A percentile compares a stretch with the other conserved stretches of the same genome.
These are phyloP conservation scores for Passer montanus DNA, from an alignment of 2,113 vertebrate genomes.

Conservation along the genomic window DNA sequence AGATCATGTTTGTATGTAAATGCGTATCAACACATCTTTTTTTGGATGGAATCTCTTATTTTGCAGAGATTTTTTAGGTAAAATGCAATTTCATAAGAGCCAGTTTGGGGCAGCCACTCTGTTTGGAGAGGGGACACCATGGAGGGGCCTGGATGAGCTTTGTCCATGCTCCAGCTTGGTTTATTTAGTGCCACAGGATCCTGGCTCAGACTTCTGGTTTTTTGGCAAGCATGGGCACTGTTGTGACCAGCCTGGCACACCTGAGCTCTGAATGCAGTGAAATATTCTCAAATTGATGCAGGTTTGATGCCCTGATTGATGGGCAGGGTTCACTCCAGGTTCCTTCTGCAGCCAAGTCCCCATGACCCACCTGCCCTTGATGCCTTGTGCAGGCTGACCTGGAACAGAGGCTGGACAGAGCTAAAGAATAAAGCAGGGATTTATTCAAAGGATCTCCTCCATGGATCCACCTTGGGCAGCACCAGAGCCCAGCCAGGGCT, in stretches of 20 bases:
- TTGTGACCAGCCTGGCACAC: neutral
- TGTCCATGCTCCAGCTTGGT: neutral
- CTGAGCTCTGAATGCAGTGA: neutral
- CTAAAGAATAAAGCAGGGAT: no score
- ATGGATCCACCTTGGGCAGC: no score
- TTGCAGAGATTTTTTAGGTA: neutral
- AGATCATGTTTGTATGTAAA: rapidly evolving
- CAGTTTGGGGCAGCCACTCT: neutral
- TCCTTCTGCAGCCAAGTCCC: neutral
- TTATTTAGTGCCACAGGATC: no score
- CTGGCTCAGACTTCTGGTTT: neutral
- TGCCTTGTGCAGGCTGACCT: neutral
- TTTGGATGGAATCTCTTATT: neutral
- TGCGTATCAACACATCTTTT: neutral
- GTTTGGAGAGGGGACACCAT: neutral
- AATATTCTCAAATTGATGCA: neutral
- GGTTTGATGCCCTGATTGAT: neutral
- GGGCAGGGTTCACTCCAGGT: neutral
- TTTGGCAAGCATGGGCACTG: rapidly evolving
- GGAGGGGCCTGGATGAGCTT: neutral
- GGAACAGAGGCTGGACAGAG: neutral
- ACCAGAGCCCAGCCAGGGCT: no score
- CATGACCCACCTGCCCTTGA: neutral
- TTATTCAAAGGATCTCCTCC: no score
- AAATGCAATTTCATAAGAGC: neutral